Base-by-base conservation (phyloP, 2,888 invertebrate genomes). In the Mythimna impura region DNA sequence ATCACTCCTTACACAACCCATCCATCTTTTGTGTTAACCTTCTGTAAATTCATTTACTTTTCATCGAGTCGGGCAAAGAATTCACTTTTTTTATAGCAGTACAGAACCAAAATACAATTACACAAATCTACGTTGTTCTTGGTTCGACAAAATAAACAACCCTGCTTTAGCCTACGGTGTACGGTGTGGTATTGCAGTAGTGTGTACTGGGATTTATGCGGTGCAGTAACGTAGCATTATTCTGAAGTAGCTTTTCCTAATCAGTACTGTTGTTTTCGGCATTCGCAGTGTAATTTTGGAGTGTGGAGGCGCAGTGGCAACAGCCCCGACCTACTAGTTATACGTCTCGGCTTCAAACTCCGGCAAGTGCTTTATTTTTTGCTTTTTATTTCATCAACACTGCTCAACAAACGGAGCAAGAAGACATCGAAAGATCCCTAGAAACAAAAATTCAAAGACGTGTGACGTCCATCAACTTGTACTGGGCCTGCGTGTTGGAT, bases 171-270 rank as follows among this genome's bases (percentile, higher is more conserved):
- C 25, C 52, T 63, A 20, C 62, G 6, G 54, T 73, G 22, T 9
- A 20, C 25, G 52, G 4, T 43, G 36, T 74, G 52, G 25, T 54
- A 73, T 67, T 52, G 47, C 62, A 62, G 20, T 20, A n/a, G 50
- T 57, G 47, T 76, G 75, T 63, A n/a, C 8, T 43, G 52, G 43
- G 36, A 77, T 76, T 76, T 76, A 76, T 76, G 63, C 36, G 52
- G 52, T 58, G 25, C 34, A 25, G 57, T 63, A 25, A 40, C 54
- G 14, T 52, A 52, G 30, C 40, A 61, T 70, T 76, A 76, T 75
- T 70, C 58, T 76, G 75, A 76, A 34, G 36, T 30, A 76, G 43
- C 25, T 62, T 75, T 75, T 36, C n/a, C 70, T 8, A 12, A 58
- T 22, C 40, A 2, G 5, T 8, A n/a, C 63, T 36, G 25, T 57